Evolutionary conservation across 2,113 vertebrate species (phyloP).

Genomic region (Phaethon lepturus): DNA sequence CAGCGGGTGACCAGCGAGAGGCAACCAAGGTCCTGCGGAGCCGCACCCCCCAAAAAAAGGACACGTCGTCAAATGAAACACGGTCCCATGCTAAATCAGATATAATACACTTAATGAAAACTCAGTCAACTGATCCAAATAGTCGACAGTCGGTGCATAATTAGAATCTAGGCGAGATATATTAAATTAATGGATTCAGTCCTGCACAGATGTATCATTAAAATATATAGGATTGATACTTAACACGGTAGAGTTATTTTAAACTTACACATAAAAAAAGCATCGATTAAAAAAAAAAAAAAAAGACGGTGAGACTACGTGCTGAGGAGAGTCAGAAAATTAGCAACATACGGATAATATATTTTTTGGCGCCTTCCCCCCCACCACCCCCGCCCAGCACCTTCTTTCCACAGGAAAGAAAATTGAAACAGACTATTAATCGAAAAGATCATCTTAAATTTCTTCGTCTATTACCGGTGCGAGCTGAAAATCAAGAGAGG

Average conservation of each 20-base stretch:
- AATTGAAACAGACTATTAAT: not conserved
- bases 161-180: not conserved
- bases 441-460: not conserved
- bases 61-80: not conserved
- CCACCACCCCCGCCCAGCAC: fast-evolving
- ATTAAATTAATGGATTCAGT: constrained; percentile 46
- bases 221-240: constrained; percentile 30
- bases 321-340: constrained; percentile 14
- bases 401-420: not conserved
- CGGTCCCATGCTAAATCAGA: not conserved
- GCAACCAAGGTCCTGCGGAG: not conserved
- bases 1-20: not conserved
- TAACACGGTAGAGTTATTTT: constrained; percentile 13
- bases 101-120: constrained; percentile 9
- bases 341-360: constrained; percentile 4
- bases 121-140: constrained; percentile 5
- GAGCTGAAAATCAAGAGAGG: constrained; percentile 25
- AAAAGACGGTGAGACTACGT: not conserved
- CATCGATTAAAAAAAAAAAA: too few species aligned
- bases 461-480: not conserved
- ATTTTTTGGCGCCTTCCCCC: not conserved
- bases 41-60: not conserved
- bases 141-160: not conserved
- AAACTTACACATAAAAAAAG: not conserved
- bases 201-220: constrained; percentile 14